A percentile compares a stretch with the other conserved stretches of the same genome.
Evolutionary conservation across 2,797 vertebrate species (phyloP).

Genomic region (Paguma larvata): DNA sequence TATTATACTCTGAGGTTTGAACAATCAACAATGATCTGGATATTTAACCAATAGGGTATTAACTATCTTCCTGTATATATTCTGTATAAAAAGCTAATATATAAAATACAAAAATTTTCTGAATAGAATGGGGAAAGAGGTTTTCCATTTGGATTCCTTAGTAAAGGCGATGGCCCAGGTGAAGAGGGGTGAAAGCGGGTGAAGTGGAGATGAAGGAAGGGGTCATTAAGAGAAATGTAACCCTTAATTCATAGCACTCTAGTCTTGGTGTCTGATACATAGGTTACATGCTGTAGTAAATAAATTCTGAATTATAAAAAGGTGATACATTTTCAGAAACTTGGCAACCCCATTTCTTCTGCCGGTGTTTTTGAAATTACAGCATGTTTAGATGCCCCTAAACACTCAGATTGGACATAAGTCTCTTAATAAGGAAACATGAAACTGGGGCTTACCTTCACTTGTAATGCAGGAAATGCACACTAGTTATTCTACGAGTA

Average conservation of each 20-base stretch:
- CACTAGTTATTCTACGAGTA: neutral
- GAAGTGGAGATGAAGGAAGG: neutral
- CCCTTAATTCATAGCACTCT: neutral
- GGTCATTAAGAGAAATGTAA: neutral
- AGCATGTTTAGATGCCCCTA: neutral
- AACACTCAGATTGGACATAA: neutral
- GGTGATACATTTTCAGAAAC: constrained; percentile 11
- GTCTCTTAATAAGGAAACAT: constrained; percentile 7
- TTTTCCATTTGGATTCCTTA: neutral
- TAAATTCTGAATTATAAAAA: constrained; percentile 20
- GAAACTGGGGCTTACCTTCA: neutral
- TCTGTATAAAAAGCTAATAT: neutral
- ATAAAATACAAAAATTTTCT: neutral
- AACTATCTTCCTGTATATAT: neutral
- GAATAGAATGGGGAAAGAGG: neutral
- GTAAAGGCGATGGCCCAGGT: neutral
- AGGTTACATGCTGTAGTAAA: neutral
- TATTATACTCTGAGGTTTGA: neutral
- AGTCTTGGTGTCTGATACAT: neutral
- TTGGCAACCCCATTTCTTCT: neutral
- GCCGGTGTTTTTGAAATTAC: neutral
- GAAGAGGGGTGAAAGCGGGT: neutral
- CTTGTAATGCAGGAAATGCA: neutral
- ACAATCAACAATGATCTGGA: neutral
- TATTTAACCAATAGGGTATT: neutral